Evolutionary conservation across 2,113 vertebrate genomes (phyloP), one percentile per base, ranked within the genome.

Genomic region (Gnathonemus longibarbis): DNA sequence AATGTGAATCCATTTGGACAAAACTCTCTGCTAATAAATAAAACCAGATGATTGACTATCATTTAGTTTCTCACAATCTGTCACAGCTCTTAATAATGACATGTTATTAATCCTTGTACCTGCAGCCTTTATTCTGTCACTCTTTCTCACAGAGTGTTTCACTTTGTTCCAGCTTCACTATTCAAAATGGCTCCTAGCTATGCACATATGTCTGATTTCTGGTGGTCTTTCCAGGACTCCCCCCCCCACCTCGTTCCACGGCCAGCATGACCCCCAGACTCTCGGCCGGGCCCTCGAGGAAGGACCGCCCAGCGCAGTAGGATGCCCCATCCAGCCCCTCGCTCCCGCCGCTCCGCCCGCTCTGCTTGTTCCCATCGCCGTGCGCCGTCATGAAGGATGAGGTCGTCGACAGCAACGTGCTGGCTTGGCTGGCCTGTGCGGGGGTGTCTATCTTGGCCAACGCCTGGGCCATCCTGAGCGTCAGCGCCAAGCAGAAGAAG

Each of bases 401-500:
- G 87, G 94, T 95, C 93, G 96, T 97, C 93, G 96, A 96, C 70
- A 96, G 95, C 95, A 98, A 98, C 39, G 97, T 97, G 0, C 95
- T 98, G 94, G 97, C 97, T 92, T 98, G 98, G 98, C 96, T 98
- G 95, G 97, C 96, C 0, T 98, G 98, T 19, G 97, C 97, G 0
- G 97, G 96, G 58, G 94, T 98, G 92, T 98, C 97, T 70, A 96
- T 98, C 91, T 95, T 98, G 92, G 97, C 97, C 93, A 98, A 98
- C 1, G 94, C 97, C 90, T 98, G 98, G 98, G 97, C 97, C 92
- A 98, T 98, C 93, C 96, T 98, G 84, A 98, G 97, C 3, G 94
- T 98, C 89, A 97, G 97, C 0, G 97, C 98, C 94, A 98, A 97
- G 96, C 98, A 98, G 95, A 97, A 98, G 94, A 98, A 97, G 95